Conservation (phyloP, 92 coral and sea anemone species). For the Phenganax marumi region DNA sequence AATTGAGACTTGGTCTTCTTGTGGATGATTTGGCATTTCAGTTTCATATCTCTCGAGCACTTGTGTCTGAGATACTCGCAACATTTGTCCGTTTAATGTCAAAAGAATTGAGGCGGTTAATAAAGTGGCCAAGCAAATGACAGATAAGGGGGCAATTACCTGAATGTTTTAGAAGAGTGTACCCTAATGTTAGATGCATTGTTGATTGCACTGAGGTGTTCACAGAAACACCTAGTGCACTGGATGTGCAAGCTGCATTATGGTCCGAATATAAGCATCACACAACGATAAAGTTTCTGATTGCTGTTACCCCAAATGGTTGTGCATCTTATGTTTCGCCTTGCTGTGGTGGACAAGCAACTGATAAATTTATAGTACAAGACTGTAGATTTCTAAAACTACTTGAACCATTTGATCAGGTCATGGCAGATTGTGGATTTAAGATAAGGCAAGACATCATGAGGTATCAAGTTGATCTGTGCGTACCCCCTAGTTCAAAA, state of each 20-base stretch:
- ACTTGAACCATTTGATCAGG: slow-evolving; percentile 49
- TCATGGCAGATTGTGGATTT: slow-evolving; percentile 61
- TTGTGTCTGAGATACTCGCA: slow-evolving; percentile 16
- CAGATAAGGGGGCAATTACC: slow-evolving; percentile 46
- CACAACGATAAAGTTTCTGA: slow-evolving; percentile 53
- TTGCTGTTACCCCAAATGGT: slow-evolving; percentile 62
- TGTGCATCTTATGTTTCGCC: slow-evolving; percentile 39
- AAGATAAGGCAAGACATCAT: slow-evolving; percentile 44
- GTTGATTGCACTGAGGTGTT: slow-evolving; percentile 61
- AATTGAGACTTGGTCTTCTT: slow-evolving; percentile 41
- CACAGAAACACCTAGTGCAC: slow-evolving; percentile 48
- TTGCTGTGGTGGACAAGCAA: slow-evolving; percentile 56
- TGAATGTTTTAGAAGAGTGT: slow-evolving; percentile 41
- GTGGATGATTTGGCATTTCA: slow-evolving; percentile 51
- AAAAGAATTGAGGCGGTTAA: slow-evolving; percentile 45
- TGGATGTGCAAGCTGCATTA: slow-evolving; percentile 48
- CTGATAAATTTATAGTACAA: slow-evolving; percentile 51
- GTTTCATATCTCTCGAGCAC: slow-evolving; percentile 44
- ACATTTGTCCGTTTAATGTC: slow-evolving; percentile 42
- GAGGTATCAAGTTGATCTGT: slow-evolving; percentile 36
- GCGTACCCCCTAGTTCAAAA: slow-evolving; percentile 44
- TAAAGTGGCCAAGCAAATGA: slow-evolving; percentile 48
- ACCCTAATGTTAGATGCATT: slow-evolving; percentile 53
- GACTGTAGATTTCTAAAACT: slow-evolving; percentile 43
- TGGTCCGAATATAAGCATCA: slow-evolving; percentile 61